Percentiles rank a stretch among this genome's conserved stretches.
Conservation (phyloP, 2,797 vertebrate genomes). For the Acanthurus leucopareius region DNA sequence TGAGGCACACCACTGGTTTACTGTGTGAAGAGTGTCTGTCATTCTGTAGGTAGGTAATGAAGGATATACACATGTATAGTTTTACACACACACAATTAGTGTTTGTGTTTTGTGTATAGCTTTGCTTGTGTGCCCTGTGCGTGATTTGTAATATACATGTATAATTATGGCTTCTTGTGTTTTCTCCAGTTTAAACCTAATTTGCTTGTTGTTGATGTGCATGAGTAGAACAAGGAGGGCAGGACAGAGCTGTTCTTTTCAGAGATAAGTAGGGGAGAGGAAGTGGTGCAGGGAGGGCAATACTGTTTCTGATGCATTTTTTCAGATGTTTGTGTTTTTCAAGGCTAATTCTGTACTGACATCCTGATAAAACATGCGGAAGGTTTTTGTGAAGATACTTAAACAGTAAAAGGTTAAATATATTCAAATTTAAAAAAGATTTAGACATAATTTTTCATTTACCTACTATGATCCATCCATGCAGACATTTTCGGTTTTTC, state of each 20-base stretch:
- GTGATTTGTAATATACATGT: background rate
- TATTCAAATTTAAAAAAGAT: background rate
- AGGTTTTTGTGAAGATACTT: background rate
- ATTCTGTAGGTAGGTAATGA: conserved; percentile 54
- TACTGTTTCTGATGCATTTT: conserved; percentile 10
- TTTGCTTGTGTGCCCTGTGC: background rate
- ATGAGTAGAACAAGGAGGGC: conserved; percentile 16
- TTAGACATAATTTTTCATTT: background rate
- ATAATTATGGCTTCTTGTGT: conserved; percentile 7
- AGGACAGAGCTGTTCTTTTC: conserved; percentile 4
- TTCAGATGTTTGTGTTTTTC: conserved; percentile 32
- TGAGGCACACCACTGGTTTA: conserved; percentile 40
- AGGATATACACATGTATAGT: background rate
- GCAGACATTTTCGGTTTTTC: background rate
- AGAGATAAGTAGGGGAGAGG: background rate
- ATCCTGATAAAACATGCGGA: conserved; percentile 7
- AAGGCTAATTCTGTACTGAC: conserved; percentile 18
- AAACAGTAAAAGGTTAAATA: conserved; percentile 2
- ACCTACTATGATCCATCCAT: background rate
- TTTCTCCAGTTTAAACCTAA: background rate
- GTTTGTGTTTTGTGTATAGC: conserved; percentile 1
- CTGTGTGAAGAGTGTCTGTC: conserved; percentile 46
- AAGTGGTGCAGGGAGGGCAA: conserved; percentile 10
- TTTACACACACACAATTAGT: background rate
- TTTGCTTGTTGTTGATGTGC: conserved; percentile 16